Base-by-base conservation (phyloP, 1,140 invertebrate genomes). In the Stegodyphus dumicola region DNA sequence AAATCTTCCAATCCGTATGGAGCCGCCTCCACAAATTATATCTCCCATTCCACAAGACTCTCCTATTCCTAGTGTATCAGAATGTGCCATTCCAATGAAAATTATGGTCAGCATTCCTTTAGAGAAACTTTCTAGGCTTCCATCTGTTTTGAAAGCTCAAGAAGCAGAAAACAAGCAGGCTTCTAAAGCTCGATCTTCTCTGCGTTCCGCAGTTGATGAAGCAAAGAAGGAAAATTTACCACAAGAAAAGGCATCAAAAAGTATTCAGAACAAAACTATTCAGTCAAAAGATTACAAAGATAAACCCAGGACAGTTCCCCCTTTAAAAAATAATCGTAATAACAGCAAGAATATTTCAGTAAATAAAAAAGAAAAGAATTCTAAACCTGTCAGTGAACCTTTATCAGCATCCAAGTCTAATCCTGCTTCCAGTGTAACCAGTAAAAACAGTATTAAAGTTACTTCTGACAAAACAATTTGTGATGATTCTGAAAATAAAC, bases 21-120 rank as follows among this genome's bases (percentile, higher is more conserved):
- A 77, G 4, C 51, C 73, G 2, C 65, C 73, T n/a, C 15, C 65
- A 7, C 60, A 76, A 13, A 15, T 85, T 69, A 49, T 85, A 11
- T 85, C 81, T 49, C 73, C 81, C 64, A 85, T 85, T 85, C 81
- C 81, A 56, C 73, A 76, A 53, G 81, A 85, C 56, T 73, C 81
- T 15, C 54, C 66, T 17, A 9, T 69, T 69, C 15, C 64, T 66
- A 49, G 51, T 53, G 11, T 10, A 51, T 69, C 65, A n/a, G 81
- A 85, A 49, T 54, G 71, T 69, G 81, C 49, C 73, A 85, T 75
- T 77, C 81, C 71, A 66, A 56, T 48, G 10, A 83, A 83, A 54
- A 85, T 85, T 11, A 76, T 85, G 74, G 74, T 85, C 15, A 64
- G 73, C 81, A 85, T 85, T 85, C 81, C 81, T 76, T 85, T 85